Base-by-base conservation (phyloP, 2,113 vertebrate species). In the Lethenteron camtschaticum region DNA sequence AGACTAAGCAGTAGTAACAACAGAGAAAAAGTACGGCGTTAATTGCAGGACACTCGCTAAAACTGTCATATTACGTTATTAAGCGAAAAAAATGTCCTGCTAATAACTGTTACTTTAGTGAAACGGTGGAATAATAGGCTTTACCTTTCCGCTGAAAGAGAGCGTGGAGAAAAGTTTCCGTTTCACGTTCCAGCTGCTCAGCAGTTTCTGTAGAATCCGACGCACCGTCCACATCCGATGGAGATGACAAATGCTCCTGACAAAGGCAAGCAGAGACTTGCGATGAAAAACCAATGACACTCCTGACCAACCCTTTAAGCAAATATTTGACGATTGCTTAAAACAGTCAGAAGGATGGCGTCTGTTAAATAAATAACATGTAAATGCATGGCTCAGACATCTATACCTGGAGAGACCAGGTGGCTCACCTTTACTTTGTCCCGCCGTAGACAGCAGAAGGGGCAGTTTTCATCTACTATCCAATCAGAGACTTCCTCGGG, bases 111-210 rank as follows among this genome's bases (percentile, higher is more conserved):
- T 3, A 55, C 11, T 13, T 55, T 66, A 71, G 68, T 56, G 2
- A 63, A 60, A 6, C 24, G 9, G 11, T 66, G 41, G 57, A 71
- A 14, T n/a, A 18, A 63, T n/a, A 56, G 55, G 68, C 72, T 76
- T 79, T 86, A 95, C 92, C 92, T 88, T 95, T 95, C 81, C 89
- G 94, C 79, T 85, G 85, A 86, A 99, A 97, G 82, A 99, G 86
- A 84, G 92, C 88, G 82, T 95, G 86, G 80, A 99, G 86, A 79
- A 97, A 95, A 80, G 79, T 87, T 82, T 95, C 91, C 81, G 90
- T 89, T 80, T 91, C 89, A 85, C 83, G 85, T 85, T 87, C 85
- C 82, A 86, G 85, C 82, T 87, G 87, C 80, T 95, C 90, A 83
- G 85, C 63, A 66, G 63, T 24, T 11, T 66, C 63, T 66, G 63